Percentiles rank a stretch among this genome's conserved stretches.
These are phyloP conservation scores for Apis mellifera DNA, from an alignment of 1,140 invertebrate species.

Conservation along the genomic window Amel_HAv3.1 CM009931.2:2255001-2255500, in stretches of 20 bases:
- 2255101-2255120: background rate
- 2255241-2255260: background rate
- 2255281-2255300: conserved; percentile 19
- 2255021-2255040: conserved; percentile 5
- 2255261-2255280: conserved; percentile 1
- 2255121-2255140: background rate
- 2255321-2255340: background rate
- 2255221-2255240: background rate
- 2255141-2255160: conserved; percentile 15
- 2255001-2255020: conserved; percentile 14
- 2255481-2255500: background rate
- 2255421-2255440: background rate
- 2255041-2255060: background rate
- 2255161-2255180: conserved; percentile 1
- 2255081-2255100: background rate
- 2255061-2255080: background rate
- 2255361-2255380: background rate
- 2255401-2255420: background rate
- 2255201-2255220: background rate
- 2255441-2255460: background rate
- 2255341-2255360: too few relatives aligned
- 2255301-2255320: conserved; percentile 3
- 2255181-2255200: background rate
- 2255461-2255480: background rate
- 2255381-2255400: conserved; percentile 4